A percentile compares a stretch with the other conserved stretches of the same genome.
These are phyloP conservation scores for Drosophila niveifrons DNA, from an alignment of 2,888 invertebrate species.

Conservation along the genomic window DNA sequence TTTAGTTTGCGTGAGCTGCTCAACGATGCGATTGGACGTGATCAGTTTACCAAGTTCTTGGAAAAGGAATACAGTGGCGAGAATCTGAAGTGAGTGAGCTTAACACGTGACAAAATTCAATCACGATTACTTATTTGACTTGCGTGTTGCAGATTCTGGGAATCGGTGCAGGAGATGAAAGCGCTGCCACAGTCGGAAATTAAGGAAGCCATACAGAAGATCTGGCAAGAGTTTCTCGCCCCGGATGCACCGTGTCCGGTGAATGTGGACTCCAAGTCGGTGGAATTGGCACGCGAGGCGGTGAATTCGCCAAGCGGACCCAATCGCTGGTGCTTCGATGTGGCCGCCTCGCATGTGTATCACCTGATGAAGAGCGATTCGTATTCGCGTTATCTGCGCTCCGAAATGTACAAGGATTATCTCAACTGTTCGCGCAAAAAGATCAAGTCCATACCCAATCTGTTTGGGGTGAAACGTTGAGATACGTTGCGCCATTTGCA, in stretches of 20 bases:
- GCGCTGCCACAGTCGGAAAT: constrained; percentile 94
- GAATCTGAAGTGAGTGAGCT: constrained; percentile 93
- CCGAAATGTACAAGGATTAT: constrained; percentile 99
- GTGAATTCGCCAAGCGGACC: constrained; percentile 88
- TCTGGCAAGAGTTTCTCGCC: constrained; percentile 97
- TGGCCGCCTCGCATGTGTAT: constrained; percentile 99
- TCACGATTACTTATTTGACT: neutral
- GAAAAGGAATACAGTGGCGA: constrained; percentile 99
- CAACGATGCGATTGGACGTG: constrained; percentile 97
- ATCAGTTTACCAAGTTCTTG: constrained; percentile 97
- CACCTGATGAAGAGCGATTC: constrained; percentile 99
- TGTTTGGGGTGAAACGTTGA: constrained; percentile 86
- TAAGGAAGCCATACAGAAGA: constrained; percentile 92
- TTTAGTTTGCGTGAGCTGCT: constrained; percentile 98
- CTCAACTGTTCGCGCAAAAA: constrained; percentile 98
- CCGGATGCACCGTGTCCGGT: constrained; percentile 98
- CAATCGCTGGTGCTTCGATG: constrained; percentile 98
- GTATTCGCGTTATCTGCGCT: constrained; percentile 98
- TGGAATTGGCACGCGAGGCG: constrained; percentile 93
- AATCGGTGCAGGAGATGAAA: constrained; percentile 97
- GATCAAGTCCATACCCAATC: constrained; percentile 88
- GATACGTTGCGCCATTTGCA: constrained; percentile 58
- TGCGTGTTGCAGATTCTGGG: constrained; percentile 93
- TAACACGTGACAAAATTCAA: too few relatives aligned
- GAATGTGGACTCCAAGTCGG: constrained; percentile 97